phyloP scores from a whole-genome alignment of 2,888 invertebrate genomes.

The Cataglyphis albicans region DNA sequence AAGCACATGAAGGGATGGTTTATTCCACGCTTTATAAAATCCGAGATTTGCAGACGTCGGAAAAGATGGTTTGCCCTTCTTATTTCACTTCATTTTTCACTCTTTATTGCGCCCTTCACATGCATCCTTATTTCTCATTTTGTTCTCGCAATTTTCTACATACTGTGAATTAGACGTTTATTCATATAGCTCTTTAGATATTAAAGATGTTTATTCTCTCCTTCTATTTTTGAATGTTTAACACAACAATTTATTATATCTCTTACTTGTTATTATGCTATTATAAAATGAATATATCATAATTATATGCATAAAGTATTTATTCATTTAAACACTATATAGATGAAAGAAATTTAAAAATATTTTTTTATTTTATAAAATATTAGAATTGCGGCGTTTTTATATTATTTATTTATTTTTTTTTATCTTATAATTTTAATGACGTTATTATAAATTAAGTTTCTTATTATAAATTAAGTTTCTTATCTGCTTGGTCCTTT shows the following conservation, averaged over 20 bases:
- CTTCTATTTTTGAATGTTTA: neutral
- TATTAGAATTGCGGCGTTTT: neutral
- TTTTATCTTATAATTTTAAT: neutral
- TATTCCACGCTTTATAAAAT: slow-evolving; percentile 52
- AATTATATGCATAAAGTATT: neutral
- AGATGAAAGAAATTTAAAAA: slow-evolving; percentile 1
- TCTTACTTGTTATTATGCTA: neutral
- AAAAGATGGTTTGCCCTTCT: slow-evolving; percentile 61
- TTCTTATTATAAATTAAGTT: neutral
- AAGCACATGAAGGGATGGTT: slow-evolving; percentile 30
- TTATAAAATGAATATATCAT: neutral
- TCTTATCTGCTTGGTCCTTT: neutral
- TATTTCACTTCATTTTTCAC: slow-evolving; percentile 35
- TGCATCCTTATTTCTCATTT: slow-evolving; percentile 24
- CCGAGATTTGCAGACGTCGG: slow-evolving; percentile 72
- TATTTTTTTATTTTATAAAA: neutral
- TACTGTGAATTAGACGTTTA: neutral
- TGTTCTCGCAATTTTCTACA: slow-evolving; percentile 8
- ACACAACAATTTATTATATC: neutral
- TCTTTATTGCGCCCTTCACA: neutral
- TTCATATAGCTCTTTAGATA: slow-evolving; percentile 12
- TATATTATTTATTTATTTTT: neutral
- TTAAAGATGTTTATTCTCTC: neutral
- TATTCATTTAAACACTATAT: neutral
- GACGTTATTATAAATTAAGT: neutral